A percentile compares a stretch with the other conserved stretches of the same genome.
phyloP scores from a whole-genome alignment of 2,113 vertebrate genomes.

The Microtus montanus region DNA sequence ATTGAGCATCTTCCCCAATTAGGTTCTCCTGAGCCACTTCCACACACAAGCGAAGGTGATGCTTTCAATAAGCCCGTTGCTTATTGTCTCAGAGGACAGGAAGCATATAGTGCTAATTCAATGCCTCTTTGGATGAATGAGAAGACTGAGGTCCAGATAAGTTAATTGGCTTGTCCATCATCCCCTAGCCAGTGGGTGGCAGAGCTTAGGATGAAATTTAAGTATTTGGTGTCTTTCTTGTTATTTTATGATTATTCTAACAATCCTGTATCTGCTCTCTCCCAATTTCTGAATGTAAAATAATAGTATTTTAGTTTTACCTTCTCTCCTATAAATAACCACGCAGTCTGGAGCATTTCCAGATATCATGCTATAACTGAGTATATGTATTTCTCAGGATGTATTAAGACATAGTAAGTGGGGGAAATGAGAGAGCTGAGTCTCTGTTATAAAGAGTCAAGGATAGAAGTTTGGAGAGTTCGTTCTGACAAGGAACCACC shows the following conservation, averaged over 20 bases:
- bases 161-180: not conserved
- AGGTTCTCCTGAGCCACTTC: constrained; percentile 50
- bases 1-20: constrained; percentile 61
- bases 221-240: not conserved
- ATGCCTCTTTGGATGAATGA: not conserved
- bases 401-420: not conserved
- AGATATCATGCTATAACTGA: not conserved
- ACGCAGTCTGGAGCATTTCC: not conserved
- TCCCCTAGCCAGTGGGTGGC: not conserved
- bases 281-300: not conserved
- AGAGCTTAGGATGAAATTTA: not conserved
- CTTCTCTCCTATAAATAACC: not conserved
- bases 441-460: not conserved
- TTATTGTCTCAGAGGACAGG: not conserved
- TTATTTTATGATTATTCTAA: constrained; percentile 15
- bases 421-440: not conserved
- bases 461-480: not conserved
- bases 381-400: not conserved
- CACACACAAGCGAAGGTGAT: not conserved
- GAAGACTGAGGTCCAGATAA: not conserved
- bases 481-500: not conserved
- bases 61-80: not conserved
- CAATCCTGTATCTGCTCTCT: accelerated
- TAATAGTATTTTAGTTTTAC: not conserved
- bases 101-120: constrained; percentile 1